A percentile compares a stretch with the other conserved stretches of the same genome.
phyloP scores from a whole-genome alignment of 1,140 invertebrate genomes.

The Ericerus pela region DNA sequence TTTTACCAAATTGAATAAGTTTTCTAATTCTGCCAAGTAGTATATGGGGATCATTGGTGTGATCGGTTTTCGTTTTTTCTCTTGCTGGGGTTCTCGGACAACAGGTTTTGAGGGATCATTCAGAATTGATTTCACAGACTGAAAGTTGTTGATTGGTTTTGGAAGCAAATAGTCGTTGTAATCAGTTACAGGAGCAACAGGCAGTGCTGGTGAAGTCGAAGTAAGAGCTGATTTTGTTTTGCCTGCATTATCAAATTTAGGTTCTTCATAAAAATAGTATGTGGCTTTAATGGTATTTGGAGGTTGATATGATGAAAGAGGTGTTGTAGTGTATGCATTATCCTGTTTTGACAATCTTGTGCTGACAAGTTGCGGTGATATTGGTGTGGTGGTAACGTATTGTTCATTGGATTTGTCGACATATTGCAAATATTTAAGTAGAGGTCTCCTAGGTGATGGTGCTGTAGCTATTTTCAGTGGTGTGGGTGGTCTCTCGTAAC shows the following conservation, averaged over 20 bases:
- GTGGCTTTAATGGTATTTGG: slow-evolving; percentile 20
- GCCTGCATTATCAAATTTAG: slow-evolving; percentile 15
- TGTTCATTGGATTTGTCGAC: background rate
- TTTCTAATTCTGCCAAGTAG: slow-evolving; percentile 1
- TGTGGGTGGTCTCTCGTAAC: slow-evolving; percentile 10
- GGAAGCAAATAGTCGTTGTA: slow-evolving; percentile 4
- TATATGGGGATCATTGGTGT: slow-evolving; percentile 1
- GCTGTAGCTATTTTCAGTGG: slow-evolving; percentile 6
- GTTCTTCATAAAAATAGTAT: slow-evolving; percentile 28
- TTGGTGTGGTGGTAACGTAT: background rate
- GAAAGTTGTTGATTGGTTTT: background rate
- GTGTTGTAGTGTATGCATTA: slow-evolving; percentile 4
- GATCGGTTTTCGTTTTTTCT: background rate
- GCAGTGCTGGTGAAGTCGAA: no score
- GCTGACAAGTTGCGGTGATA: background rate
- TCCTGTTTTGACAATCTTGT: background rate
- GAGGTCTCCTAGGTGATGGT: background rate
- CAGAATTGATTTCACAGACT: background rate
- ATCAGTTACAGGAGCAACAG: background rate
- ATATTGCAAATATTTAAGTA: background rate
- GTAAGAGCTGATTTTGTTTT: background rate
- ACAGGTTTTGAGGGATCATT: background rate
- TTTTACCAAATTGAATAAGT: background rate
- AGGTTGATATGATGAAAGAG: background rate
- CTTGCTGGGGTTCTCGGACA: background rate